Conservation (phyloP, 1,140 invertebrate genomes). For the Drosophila pandora region DNA sequence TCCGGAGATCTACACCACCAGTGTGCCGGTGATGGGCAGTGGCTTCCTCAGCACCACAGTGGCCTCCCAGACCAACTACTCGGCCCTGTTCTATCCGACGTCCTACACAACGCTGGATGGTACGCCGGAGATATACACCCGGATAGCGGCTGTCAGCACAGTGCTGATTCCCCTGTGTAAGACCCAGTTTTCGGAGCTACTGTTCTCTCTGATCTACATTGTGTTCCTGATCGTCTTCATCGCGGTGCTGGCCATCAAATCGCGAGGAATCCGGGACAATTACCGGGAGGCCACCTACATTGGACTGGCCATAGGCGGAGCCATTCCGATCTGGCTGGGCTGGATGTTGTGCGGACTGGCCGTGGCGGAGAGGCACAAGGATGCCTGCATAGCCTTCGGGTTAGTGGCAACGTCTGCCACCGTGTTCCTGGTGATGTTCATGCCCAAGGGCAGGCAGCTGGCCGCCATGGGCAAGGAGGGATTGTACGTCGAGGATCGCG, state of each 20-base stretch:
- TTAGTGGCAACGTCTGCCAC: conserved; percentile 92
- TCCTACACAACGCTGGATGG: conserved; percentile 71
- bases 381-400: conserved; percentile 95
- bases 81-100: conserved; percentile 79
- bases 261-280: conserved; percentile 95
- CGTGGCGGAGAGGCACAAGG: conserved; percentile 90
- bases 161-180: conserved; percentile 86
- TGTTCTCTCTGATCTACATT: conserved; percentile 92
- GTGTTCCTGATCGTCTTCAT: conserved; percentile 93
- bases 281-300: conserved; percentile 96
- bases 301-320: conserved; percentile 91
- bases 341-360: conserved; percentile 91
- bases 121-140: conserved; percentile 72
- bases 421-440: conserved; percentile 96
- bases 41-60: conserved; percentile 68
- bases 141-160: conserved; percentile 74
- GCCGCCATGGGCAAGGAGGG: conserved; percentile 94
- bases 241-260: conserved; percentile 92
- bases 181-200: conserved; percentile 88
- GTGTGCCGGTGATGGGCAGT: conserved; percentile 76
- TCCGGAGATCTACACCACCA: conserved; percentile 86
- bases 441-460: conserved; percentile 95
- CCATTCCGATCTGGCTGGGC: conserved; percentile 93
- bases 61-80: conserved; percentile 67
- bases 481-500: conserved; percentile 90